These are phyloP conservation scores for Globodera rostochiensis DNA, from an alignment of 1,140 invertebrate species.

Conservation along the genomic window DNA sequence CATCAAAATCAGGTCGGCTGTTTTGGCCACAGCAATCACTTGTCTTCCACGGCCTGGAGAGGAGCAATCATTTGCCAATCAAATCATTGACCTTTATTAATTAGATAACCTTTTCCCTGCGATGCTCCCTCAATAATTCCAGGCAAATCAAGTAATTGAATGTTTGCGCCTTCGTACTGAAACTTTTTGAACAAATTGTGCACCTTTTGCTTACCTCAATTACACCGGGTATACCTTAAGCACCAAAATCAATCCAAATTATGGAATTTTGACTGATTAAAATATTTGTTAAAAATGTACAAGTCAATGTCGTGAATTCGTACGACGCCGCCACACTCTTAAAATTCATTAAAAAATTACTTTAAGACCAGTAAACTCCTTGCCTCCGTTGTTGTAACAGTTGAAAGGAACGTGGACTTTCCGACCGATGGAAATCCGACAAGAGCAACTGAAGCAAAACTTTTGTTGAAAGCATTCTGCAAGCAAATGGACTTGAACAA, in stretches of 20 bases:
- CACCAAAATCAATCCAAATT: background rate
- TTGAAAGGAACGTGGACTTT: constrained; percentile 80
- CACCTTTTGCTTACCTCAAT: constrained; percentile 41
- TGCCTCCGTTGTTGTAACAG: constrained; percentile 79
- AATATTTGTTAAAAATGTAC: constrained; percentile 64
- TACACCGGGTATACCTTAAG: constrained; percentile 79
- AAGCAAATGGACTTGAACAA: constrained; percentile 65
- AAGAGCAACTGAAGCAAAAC: constrained; percentile 38
- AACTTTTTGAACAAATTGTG: constrained; percentile 6
- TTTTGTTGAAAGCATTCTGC: constrained; percentile 1
- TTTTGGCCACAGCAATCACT: constrained; percentile 97
- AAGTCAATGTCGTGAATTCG: constrained; percentile 98
- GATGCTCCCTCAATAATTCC: constrained; percentile 99
- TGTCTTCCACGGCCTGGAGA: constrained; percentile 77
- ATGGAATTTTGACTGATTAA: background rate
- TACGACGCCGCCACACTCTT: constrained; percentile 90
- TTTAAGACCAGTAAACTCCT: constrained; percentile 57
- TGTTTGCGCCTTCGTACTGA: constrained; percentile 78
- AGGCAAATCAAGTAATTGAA: constrained; percentile 96
- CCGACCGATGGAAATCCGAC: constrained; percentile 74
- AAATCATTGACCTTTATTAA: constrained; percentile 66
- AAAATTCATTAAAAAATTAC: constrained; percentile 60
- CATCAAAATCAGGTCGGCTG: constrained; percentile 96
- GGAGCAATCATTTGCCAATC: background rate
- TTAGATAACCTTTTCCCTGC: constrained; percentile 86